These are phyloP conservation scores for Tautogolabrus adspersus DNA, from an alignment of 2,113 vertebrate species.

Conservation along the genomic window DNA sequence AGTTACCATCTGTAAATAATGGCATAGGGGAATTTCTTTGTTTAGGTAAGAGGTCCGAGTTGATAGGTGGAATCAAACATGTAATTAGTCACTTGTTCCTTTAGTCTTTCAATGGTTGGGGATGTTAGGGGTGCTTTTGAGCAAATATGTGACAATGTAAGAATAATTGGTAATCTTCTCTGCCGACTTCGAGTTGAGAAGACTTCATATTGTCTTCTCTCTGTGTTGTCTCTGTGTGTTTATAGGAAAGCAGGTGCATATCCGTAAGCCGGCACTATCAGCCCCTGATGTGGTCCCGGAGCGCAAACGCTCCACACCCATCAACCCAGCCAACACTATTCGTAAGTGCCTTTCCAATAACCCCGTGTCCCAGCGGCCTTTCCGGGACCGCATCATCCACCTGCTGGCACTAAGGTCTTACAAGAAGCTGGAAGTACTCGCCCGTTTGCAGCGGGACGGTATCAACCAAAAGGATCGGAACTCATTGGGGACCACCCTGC, in stretches of 20 bases:
- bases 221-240: conserved; percentile 11
- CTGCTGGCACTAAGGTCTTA: conserved; percentile 90
- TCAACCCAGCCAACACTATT: conserved; percentile 89
- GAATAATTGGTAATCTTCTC: neutral
- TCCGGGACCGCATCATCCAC: conserved; percentile 91
- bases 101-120: neutral
- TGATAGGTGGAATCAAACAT: neutral
- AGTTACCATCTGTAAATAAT: neutral
- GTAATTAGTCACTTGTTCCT: neutral
- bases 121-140: neutral
- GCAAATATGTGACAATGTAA: neutral
- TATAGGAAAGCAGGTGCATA: conserved; percentile 87
- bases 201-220: neutral
- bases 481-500: conserved; percentile 79
- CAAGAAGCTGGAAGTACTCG: conserved; percentile 94
- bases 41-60: neutral
- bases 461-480: conserved; percentile 90
- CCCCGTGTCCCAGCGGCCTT: conserved; percentile 86
- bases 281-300: conserved; percentile 85
- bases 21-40: neutral
- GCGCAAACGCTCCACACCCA: conserved; percentile 90
- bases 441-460: conserved; percentile 90
- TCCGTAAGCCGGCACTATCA: conserved; percentile 86
- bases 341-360: conserved; percentile 85
- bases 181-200: neutral